Evolutionary conservation across 2,888 invertebrate species (phyloP).

Genomic region (Watsonalla binaria): DNA sequence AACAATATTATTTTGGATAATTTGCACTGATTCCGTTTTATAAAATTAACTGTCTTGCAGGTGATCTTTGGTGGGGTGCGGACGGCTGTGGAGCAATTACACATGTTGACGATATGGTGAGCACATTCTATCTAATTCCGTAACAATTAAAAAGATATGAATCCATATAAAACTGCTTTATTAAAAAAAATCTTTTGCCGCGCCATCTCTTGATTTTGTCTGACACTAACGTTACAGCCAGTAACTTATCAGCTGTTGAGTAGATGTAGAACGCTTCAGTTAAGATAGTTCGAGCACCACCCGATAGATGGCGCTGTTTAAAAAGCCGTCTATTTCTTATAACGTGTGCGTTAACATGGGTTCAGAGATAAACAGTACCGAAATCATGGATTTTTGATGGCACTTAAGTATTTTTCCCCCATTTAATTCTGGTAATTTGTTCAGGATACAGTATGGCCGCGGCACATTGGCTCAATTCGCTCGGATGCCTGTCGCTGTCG

Average conservation of each 20-base stretch:
- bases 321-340: neutral
- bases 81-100: slow-evolving; percentile 72
- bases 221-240: slow-evolving; percentile 4
- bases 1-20: too few relatives aligned
- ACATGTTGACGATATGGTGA: slow-evolving; percentile 90
- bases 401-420: neutral
- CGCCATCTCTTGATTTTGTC: slow-evolving; percentile 40
- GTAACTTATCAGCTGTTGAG: neutral
- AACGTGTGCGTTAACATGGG: too few relatives aligned
- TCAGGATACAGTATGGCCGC: slow-evolving; percentile 91
- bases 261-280: neutral
- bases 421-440: slow-evolving; percentile 18
- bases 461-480: slow-evolving; percentile 90
- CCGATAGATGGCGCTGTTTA: slow-evolving; percentile 43
- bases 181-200: too few relatives aligned
- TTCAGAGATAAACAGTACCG: too few relatives aligned
- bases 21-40: neutral
- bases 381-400: too few relatives aligned
- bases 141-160: too few relatives aligned
- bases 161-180: too few relatives aligned
- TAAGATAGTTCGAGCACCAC: slow-evolving; percentile 23
- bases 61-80: slow-evolving; percentile 70
- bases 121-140: slow-evolving; percentile 22
- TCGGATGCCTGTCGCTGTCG: slow-evolving; percentile 87
- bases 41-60: slow-evolving; percentile 53